phyloP scores from a whole-genome alignment of 2,797 vertebrate species.

The Pangasius djambal region DNA sequence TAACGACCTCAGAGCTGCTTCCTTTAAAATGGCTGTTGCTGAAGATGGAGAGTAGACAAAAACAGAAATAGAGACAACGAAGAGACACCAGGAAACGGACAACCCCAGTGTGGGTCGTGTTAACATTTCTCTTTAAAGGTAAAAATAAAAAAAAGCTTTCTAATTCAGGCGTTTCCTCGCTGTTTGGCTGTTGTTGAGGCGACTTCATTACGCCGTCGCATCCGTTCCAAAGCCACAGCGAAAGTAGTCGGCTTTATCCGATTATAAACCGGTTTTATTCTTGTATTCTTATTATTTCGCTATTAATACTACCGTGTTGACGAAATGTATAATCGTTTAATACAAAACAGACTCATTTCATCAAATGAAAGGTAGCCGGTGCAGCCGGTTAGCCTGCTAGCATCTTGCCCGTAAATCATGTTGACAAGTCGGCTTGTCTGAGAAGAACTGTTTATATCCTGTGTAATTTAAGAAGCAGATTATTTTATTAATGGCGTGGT shows the following conservation, averaged over 20 bases:
- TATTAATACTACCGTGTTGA: background rate
- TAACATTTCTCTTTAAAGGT: conserved; percentile 47
- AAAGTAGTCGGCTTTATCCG: background rate
- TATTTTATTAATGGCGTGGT: background rate
- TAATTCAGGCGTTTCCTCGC: conserved; percentile 52
- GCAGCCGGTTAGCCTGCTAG: conserved; percentile 27
- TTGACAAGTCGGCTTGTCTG: background rate
- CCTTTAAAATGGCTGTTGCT: conserved; percentile 59
- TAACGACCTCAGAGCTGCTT: conserved; percentile 15
- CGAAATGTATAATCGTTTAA: background rate
- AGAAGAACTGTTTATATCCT: background rate
- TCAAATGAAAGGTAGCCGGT: background rate
- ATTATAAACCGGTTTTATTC: background rate
- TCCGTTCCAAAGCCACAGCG: background rate
- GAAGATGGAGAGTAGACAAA: conserved; percentile 56
- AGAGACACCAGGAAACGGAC: background rate
- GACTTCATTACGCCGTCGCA: conserved; percentile 58
- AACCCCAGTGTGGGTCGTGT: background rate
- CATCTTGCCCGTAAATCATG: background rate
- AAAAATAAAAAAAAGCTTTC: background rate
- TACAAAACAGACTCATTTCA: background rate
- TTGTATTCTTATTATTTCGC: background rate
- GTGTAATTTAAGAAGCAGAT: background rate
- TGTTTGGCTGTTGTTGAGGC: conserved; percentile 20
- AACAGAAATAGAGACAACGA: background rate